A percentile compares a stretch with the other conserved stretches of the same genome.
Conservation (phyloP, 92 coral and sea anemone species). For the Porites cylindrica region DNA sequence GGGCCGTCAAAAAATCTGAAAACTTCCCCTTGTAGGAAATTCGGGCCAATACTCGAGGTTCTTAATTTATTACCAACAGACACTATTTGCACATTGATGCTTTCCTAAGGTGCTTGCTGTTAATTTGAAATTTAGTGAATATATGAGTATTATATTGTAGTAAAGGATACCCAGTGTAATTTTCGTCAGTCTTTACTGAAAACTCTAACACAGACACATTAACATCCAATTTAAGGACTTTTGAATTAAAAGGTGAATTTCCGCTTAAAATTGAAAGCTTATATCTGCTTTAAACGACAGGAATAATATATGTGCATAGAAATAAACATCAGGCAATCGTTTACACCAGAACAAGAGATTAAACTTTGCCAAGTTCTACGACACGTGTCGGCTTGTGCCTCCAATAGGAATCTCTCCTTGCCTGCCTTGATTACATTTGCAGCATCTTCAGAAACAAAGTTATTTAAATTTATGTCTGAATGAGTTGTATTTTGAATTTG, state of each 20-base stretch:
- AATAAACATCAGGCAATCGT: not conserved
- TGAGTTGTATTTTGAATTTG: conserved; percentile 16
- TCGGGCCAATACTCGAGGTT: not conserved
- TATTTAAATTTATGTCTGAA: conserved; percentile 41
- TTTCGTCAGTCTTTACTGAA: too few species aligned
- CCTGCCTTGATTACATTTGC: conserved; percentile 11
- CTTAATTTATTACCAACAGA: not conserved
- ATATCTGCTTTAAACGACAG: not conserved
- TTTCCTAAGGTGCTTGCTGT: not conserved
- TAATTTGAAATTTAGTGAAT: conserved; percentile 16
- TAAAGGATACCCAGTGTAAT: too few species aligned
- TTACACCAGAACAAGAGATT: conserved; percentile 23
- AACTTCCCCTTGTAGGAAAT: too few species aligned
- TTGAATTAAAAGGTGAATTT: not conserved
- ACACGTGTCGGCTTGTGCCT: conserved; percentile 30
- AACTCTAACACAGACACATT: too few species aligned
- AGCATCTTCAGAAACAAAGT: conserved; percentile 28
- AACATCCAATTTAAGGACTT: not conserved
- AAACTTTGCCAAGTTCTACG: conserved; percentile 14
- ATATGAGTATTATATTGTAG: conserved; percentile 24
- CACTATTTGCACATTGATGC: conserved; percentile 10
- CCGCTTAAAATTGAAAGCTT: not conserved
- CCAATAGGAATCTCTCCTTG: conserved; percentile 34
- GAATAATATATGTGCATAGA: conserved; percentile 28
- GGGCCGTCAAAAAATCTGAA: too few species aligned